Percentiles rank a stretch among this genome's conserved stretches.
Evolutionary conservation across 2,113 vertebrate genomes (phyloP).

Genomic region (Orthonyx spaldingii): DNA sequence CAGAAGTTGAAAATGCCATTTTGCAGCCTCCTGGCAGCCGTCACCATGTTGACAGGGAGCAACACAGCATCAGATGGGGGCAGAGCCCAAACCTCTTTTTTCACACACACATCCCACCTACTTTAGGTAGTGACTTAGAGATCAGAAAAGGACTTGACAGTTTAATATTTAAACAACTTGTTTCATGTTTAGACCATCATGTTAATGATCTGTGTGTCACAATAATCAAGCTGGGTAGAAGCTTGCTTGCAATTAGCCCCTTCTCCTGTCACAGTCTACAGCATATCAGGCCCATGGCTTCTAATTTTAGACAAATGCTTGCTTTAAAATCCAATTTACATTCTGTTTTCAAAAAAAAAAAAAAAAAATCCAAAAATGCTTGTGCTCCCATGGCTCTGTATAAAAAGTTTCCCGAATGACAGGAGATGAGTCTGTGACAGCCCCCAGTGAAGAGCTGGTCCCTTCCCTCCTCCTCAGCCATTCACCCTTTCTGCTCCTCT

Average conservation of each 20-base stretch:
- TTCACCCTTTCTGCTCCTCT: background rate
- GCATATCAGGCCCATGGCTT: background rate
- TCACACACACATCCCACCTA: background rate
- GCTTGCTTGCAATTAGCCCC: background rate
- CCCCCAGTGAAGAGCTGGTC: background rate
- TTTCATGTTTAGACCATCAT: background rate
- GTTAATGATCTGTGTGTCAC: slow-evolving; percentile 7
- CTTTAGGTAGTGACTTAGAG: background rate
- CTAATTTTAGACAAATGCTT: slow-evolving; percentile 34
- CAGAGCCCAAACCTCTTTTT: background rate
- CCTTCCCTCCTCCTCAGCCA: background rate
- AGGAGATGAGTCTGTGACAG: background rate
- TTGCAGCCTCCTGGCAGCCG: background rate
- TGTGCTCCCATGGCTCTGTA: background rate
- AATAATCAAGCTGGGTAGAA: slow-evolving; percentile 23
- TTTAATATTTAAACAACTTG: slow-evolving; percentile 21
- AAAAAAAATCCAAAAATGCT: background rate
- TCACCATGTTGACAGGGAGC: background rate
- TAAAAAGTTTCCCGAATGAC: accelerated
- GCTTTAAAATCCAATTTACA: slow-evolving; percentile 2
- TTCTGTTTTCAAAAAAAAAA: background rate
- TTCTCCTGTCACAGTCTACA: background rate
- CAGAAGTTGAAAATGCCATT: background rate
- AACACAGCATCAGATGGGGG: background rate
- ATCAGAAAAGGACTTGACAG: background rate